phyloP scores from a whole-genome alignment of 2,888 invertebrate species.

The Alentia gelatinosa region DNA sequence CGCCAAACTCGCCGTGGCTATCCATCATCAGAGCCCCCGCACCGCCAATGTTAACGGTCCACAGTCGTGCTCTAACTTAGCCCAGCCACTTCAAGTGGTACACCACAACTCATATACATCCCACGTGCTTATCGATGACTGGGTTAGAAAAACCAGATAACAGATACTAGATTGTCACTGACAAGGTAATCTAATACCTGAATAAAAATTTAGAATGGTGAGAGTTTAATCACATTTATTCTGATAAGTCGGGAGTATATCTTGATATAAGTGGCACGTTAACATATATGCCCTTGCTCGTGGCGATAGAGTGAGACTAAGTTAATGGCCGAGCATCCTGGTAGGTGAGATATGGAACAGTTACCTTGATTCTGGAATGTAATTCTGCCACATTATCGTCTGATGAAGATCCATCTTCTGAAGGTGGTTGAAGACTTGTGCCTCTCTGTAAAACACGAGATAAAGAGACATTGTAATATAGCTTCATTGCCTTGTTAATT shows the following conservation, averaged over 20 bases:
- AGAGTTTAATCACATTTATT: too few relatives aligned
- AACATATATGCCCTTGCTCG: too few relatives aligned
- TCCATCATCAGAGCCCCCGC: not conserved
- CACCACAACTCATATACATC: not conserved
- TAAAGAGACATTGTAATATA: not conserved
- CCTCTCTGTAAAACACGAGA: not conserved
- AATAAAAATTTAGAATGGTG: too few relatives aligned
- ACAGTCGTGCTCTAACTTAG: not conserved
- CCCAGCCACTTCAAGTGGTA: not conserved
- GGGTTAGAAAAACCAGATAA: too few relatives aligned
- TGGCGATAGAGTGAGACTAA: too few relatives aligned
- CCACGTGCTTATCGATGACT: too few relatives aligned
- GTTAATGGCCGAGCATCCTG: too few relatives aligned
- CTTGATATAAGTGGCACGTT: too few relatives aligned
- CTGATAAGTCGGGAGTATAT: too few relatives aligned
- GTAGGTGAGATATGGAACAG: not conserved
- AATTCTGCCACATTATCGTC: not conserved
- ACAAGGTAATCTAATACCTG: too few relatives aligned
- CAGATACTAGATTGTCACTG: too few relatives aligned
- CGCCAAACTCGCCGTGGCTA: not conserved
- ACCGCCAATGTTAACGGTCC: not conserved
- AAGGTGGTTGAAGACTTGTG: not conserved
- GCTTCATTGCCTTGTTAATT: too few relatives aligned
- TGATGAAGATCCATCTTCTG: not conserved
- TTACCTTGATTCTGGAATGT: conserved; percentile 12